Conservation (phyloP, 2,888 invertebrate species). For the Tetrapedia diversipes region DNA sequence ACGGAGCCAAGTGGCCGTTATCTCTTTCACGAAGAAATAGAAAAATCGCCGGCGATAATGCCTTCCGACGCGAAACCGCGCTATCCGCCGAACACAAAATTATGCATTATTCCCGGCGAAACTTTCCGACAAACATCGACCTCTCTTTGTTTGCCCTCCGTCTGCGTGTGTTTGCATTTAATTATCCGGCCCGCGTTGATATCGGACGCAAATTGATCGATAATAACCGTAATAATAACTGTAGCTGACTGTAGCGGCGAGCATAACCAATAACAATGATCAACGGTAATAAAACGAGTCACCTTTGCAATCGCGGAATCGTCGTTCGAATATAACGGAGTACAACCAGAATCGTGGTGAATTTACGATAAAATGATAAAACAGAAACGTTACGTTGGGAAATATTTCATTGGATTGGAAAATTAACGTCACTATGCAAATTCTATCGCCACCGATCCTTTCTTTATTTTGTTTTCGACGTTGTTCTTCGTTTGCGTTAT, state of each 20-base stretch:
- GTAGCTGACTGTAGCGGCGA: neutral
- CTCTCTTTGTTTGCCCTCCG: neutral
- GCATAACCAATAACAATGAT: neutral
- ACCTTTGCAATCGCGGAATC: no score
- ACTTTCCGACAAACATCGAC: neutral
- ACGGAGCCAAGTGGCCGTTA: neutral
- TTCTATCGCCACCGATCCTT: no score
- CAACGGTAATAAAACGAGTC: neutral
- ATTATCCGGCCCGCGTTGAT: neutral
- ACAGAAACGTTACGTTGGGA: no score
- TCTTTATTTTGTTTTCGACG: no score
- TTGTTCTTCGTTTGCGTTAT: no score
- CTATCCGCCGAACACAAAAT: neutral
- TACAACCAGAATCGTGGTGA: no score
- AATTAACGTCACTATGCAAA: no score
- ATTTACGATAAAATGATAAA: neutral
- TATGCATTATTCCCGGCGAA: neutral
- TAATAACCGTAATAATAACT: neutral
- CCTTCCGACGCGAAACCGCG: neutral
- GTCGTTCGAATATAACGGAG: no score
- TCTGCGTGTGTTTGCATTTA: neutral
- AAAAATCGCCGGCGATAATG: slow-evolving; percentile 11
- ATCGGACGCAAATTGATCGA: neutral
- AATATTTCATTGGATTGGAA: no score
- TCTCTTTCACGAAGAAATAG: neutral